These are phyloP conservation scores for Chrysina gloriosa DNA, from an alignment of 2,888 invertebrate species.

Conservation along the genomic window DNA sequence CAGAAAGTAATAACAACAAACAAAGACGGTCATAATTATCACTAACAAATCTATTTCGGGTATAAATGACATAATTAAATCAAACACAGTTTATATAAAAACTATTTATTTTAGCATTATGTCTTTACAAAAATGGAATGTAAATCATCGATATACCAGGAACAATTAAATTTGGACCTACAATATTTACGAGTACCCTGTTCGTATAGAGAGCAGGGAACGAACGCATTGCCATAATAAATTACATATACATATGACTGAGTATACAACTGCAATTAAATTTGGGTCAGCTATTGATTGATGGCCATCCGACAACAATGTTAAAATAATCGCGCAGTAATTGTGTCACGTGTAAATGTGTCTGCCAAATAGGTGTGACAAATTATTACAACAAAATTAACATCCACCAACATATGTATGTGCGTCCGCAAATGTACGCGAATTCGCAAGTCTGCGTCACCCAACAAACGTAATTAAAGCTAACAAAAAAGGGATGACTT, in stretches of 20 bases:
- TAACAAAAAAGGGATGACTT: not conserved
- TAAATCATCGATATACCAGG: constrained; percentile 21
- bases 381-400: constrained; percentile 27
- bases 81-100: constrained; percentile 21
- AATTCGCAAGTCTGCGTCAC: not conserved
- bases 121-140: constrained; percentile 30
- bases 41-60: too few species aligned
- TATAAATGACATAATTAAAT: too few species aligned
- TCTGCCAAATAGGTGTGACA: constrained; percentile 5
- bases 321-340: constrained; percentile 31
- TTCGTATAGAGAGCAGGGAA: not conserved
- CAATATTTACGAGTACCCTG: constrained; percentile 12
- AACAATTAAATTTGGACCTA: constrained; percentile 27
- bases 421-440: not conserved
- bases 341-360: constrained; percentile 15
- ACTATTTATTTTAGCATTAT: constrained; percentile 32
- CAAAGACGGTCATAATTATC: too few species aligned
- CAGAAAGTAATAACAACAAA: too few species aligned
- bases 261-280: constrained; percentile 30
- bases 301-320: constrained; percentile 24
- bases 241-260: constrained; percentile 15
- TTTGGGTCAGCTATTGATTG: constrained; percentile 25
- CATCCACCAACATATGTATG: not conserved
- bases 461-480: constrained; percentile 6
- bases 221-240: constrained; percentile 21